These are phyloP conservation scores for Lerema accius DNA, from an alignment of 1,140 invertebrate genomes.

Conservation along the genomic window DNA sequence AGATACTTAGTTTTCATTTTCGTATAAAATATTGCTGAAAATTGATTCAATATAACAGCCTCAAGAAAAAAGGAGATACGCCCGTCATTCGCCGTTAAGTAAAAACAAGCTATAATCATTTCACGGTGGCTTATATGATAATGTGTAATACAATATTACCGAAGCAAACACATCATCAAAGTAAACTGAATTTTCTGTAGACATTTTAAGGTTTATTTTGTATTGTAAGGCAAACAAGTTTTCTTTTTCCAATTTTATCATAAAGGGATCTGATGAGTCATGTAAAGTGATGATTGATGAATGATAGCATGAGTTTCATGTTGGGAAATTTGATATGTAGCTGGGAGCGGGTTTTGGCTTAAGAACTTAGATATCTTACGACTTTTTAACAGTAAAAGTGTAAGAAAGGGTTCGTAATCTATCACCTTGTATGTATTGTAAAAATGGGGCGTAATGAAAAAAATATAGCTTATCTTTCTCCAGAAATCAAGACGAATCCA, in stretches of 20 bases:
- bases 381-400: not conserved
- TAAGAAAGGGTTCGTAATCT: not conserved
- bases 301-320: constrained; percentile 19
- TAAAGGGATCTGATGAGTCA: constrained; percentile 18
- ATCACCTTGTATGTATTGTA: no score
- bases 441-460: no score
- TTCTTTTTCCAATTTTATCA: constrained; percentile 3
- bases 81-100: not conserved
- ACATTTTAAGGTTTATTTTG: not conserved
- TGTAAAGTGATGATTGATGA: constrained; percentile 28
- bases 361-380: not conserved
- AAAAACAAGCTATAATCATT: constrained; percentile 4
- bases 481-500: no score
- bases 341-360: constrained; percentile 3
- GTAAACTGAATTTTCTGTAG: not conserved
- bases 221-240: not conserved
- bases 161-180: not conserved
- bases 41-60: not conserved
- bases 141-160: constrained; percentile 11
- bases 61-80: not conserved
- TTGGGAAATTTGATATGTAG: constrained; percentile 19
- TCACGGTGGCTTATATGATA: constrained; percentile 9
- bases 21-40: not conserved
- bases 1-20: no score
- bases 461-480: no score